Base-by-base conservation (phyloP, 2,113 vertebrate genomes). In the Engraulis encrasicolus region DNA sequence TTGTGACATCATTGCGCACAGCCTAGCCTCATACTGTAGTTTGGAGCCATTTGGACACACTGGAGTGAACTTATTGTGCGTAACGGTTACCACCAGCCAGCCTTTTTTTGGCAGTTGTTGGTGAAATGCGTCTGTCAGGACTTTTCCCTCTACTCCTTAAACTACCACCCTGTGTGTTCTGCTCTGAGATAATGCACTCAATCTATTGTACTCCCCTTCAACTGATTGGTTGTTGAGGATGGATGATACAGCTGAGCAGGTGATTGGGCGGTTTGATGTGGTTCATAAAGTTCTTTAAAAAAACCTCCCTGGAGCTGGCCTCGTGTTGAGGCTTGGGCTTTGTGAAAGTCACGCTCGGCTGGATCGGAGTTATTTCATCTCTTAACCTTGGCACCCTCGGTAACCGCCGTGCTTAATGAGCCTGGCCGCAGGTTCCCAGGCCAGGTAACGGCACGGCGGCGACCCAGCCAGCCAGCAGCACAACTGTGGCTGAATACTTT, bases 351-450 rank as follows among this genome's bases (percentile, higher is more conserved):
- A 96, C 95, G 97, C 97, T 97, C 96, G 95, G 96, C 96, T 97
- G 95, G 93, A 95, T 95, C 92, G 88, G 93, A 92, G 97, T 96
- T 96, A 99, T 99, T 97, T 96, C 96, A 94, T 96, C 95, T 96
- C 96, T 98, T 97, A 98, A 99, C 97, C 96, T 96, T 93, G 89
- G 96, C 96, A 97, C 96, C 97, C 95, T 96, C 95, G 93, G 96
- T 96, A 97, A 97, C 96, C 94, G 95, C 94, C 94, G 95, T 95
- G 95, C 96, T 97, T 97, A 97, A 97, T 93, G 90, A 93, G 91
- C 91, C 96, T 96, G 93, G 95, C 94, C 96, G 96, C 95, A 95
- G 95, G 95, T 96, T 94, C 94, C 95, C 91, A 89, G 94, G 94
- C 94, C 95, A 97, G 96, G 96, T 97, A 95, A n/a, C n/a, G n/a